Conservation (phyloP, 2,888 invertebrate species). For the Clunio marinus region DNA sequence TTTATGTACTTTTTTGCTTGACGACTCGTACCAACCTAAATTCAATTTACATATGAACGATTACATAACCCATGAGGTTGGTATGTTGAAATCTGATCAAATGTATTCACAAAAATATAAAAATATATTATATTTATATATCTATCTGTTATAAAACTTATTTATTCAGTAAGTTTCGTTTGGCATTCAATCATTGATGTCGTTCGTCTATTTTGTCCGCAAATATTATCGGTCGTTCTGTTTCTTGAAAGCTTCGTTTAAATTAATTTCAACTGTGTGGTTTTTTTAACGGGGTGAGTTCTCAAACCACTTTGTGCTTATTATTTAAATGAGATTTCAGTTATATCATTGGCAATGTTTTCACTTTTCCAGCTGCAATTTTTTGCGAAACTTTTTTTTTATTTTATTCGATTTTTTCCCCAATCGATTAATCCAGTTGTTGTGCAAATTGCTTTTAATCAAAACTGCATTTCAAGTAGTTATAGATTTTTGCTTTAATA, state of each 20-base stretch:
- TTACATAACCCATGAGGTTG: slow-evolving; percentile 38
- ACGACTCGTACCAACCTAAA: slow-evolving; percentile 18
- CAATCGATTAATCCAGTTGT: slow-evolving; percentile 30
- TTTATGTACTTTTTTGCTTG: background rate
- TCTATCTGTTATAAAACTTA: slow-evolving; percentile 9
- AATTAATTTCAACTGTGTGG: too few species aligned
- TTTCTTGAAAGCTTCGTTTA: slow-evolving; percentile 23
- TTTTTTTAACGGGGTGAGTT: too few species aligned
- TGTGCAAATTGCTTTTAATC: slow-evolving; percentile 36
- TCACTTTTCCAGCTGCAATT: slow-evolving; percentile 21
- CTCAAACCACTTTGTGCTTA: too few species aligned
- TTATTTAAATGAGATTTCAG: too few species aligned
- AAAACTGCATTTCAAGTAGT: slow-evolving; percentile 35
- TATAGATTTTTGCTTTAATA: background rate
- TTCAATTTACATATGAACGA: slow-evolving; percentile 37
- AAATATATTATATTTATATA: too few species aligned
- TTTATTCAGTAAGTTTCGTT: slow-evolving; percentile 35
- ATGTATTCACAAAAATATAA: slow-evolving; percentile 27
- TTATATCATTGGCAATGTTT: slow-evolving; percentile 14
- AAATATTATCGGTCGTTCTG: slow-evolving; percentile 15
- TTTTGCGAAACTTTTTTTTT: slow-evolving; percentile 19
- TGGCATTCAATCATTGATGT: slow-evolving; percentile 37
- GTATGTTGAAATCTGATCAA: slow-evolving; percentile 32
- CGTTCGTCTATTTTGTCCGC: slow-evolving; percentile 12
- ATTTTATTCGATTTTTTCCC: background rate